A percentile compares a stretch with the other conserved stretches of the same genome.
Evolutionary conservation across 2,888 invertebrate species (phyloP).

Genomic region (Lymantria monacha): DNA sequence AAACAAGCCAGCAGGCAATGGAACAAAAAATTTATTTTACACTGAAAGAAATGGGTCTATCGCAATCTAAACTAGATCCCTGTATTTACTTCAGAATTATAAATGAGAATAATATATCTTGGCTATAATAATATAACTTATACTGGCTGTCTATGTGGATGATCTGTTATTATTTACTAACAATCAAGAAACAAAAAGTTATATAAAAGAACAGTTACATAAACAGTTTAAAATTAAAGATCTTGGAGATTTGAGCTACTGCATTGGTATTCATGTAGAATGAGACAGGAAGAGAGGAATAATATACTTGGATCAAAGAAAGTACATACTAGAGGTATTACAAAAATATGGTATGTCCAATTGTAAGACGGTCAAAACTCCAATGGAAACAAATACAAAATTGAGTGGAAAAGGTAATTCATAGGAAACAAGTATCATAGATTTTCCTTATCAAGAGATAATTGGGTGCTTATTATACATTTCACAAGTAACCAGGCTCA

Average conservation of each 20-base stretch:
- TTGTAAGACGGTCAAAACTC: constrained; percentile 4
- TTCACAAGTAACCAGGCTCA: constrained; percentile 11
- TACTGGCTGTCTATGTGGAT: constrained; percentile 6
- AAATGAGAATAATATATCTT: background rate
- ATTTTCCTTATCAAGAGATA: constrained; percentile 19
- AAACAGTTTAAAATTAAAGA: constrained; percentile 16
- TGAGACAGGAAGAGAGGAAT: constrained; percentile 1
- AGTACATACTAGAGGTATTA: constrained; percentile 2
- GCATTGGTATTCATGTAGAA: background rate
- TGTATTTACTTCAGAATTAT: background rate
- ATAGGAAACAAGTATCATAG: constrained; percentile 1
- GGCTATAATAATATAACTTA: too few species aligned
- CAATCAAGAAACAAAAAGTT: constrained; percentile 12
- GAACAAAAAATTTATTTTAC: constrained; percentile 3
- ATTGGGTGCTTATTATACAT: constrained; percentile 17
- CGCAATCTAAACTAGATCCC: background rate
- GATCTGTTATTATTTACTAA: constrained; percentile 11
- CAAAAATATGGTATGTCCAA: too few species aligned
- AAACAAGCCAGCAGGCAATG: constrained; percentile 11
- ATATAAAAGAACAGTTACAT: constrained; percentile 11
- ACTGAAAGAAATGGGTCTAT: constrained; percentile 1
- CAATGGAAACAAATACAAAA: constrained; percentile 5
- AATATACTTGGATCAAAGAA: constrained; percentile 8
- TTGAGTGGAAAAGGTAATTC: constrained; percentile 1
- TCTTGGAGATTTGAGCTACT: constrained; percentile 16